phyloP scores from a whole-genome alignment of 2,888 invertebrate genomes.

The Ophonus ardosiacus region DNA sequence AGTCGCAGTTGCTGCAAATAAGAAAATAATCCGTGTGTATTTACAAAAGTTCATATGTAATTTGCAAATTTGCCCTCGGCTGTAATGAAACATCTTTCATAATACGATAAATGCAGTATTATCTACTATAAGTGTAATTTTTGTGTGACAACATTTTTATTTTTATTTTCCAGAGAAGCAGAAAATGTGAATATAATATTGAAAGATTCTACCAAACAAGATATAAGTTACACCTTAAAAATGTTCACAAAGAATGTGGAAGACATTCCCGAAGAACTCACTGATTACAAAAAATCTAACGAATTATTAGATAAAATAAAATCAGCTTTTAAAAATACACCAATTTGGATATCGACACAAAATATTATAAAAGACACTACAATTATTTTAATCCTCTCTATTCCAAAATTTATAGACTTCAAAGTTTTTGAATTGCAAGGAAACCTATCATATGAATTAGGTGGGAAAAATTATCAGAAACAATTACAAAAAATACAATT shows the following conservation, averaged over 20 bases:
- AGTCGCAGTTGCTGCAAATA: too few species aligned
- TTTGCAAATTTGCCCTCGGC: too few species aligned
- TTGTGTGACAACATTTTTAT: not conserved
- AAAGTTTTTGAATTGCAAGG: constrained; percentile 33
- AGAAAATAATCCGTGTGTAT: too few species aligned
- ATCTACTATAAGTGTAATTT: too few species aligned
- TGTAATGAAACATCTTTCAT: too few species aligned
- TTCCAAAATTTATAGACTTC: constrained; percentile 60
- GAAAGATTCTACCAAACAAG: constrained; percentile 65
- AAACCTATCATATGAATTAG: constrained; percentile 36
- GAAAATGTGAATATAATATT: constrained; percentile 66
- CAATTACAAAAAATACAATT: constrained; percentile 36
- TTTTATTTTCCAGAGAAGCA: constrained; percentile 66
- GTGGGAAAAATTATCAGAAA: constrained; percentile 21
- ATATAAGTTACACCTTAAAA: constrained; percentile 66
- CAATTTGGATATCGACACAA: constrained; percentile 61
- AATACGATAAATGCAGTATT: not conserved
- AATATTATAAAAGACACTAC: constrained; percentile 47
- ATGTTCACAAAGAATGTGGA: constrained; percentile 56
- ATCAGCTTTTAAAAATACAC: not conserved
- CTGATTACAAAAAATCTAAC: constrained; percentile 64
- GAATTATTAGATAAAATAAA: constrained; percentile 55
- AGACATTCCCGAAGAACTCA: constrained; percentile 56
- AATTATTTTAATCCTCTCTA: constrained; percentile 61
- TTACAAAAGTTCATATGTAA: too few species aligned